phyloP scores from a whole-genome alignment of 2,888 invertebrate species.

The Diarsia rubi region DNA sequence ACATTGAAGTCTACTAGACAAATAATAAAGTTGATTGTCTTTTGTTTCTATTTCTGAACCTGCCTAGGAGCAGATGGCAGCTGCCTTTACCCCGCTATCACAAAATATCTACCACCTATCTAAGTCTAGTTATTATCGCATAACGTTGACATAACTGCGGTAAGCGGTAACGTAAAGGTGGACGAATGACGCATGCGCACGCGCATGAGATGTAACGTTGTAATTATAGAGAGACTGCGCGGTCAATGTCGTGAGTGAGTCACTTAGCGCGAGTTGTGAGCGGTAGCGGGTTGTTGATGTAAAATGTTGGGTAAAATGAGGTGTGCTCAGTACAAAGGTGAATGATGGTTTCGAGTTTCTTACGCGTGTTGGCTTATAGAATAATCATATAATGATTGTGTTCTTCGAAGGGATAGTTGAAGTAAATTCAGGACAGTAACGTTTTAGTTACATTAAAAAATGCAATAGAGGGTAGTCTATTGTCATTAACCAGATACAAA shows the following conservation, averaged over 20 bases:
- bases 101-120: conserved; percentile 10
- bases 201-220: conserved; percentile 75
- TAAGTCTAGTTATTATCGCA: conserved; percentile 1
- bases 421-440: too few relatives aligned
- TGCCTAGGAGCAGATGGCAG: neutral
- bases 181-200: conserved; percentile 57
- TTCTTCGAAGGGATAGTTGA: neutral
- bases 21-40: too few relatives aligned
- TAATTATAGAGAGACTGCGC: conserved; percentile 73
- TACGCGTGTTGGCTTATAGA: neutral
- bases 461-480: neutral
- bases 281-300: conserved; percentile 46
- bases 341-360: neutral
- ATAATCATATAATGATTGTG: neutral
- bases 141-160: conserved; percentile 60
- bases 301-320: neutral
- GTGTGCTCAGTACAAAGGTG: neutral
- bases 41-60: neutral
- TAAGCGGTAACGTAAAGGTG: conserved; percentile 60
- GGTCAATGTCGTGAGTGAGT: conserved; percentile 81
- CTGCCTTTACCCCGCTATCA: conserved; percentile 13
- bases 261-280: conserved; percentile 58
- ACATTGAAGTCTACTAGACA: too few relatives aligned
- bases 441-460: too few relatives aligned
- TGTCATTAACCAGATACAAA: neutral